Evolutionary conservation across 2,888 invertebrate species (phyloP).

Genomic region (Gandaritis pyraliata): DNA sequence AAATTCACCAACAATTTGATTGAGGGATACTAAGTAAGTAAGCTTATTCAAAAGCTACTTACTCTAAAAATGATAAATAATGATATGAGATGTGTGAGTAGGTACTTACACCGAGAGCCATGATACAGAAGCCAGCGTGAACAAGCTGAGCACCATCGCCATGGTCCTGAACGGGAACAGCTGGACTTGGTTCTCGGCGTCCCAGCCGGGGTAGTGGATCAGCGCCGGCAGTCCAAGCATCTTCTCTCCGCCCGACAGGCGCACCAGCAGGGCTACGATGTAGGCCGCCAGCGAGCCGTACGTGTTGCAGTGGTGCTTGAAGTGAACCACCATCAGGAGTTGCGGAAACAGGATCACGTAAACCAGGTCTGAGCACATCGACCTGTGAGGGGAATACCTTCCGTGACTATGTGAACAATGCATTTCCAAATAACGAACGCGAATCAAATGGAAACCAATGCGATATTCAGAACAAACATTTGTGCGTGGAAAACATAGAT

Average conservation of each 20-base stretch:
- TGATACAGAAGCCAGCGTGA: constrained; percentile 92
- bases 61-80: too few relatives aligned
- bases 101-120: constrained; percentile 88
- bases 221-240: constrained; percentile 92
- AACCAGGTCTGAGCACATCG: constrained; percentile 99
- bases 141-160: constrained; percentile 95
- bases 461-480: too few relatives aligned
- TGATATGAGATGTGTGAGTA: background rate
- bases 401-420: too few relatives aligned
- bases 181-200: constrained; percentile 91
- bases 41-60: too few relatives aligned
- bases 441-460: too few relatives aligned
- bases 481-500: too few relatives aligned
- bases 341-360: constrained; percentile 99
- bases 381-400: constrained; percentile 81
- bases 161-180: constrained; percentile 98
- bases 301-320: constrained; percentile 96
- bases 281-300: constrained; percentile 97
- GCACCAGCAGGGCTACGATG: constrained; percentile 91
- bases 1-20: too few relatives aligned
- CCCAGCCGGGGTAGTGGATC: constrained; percentile 95
- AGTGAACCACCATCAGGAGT: constrained; percentile 98
- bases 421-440: background rate
- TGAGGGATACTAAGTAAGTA: too few relatives aligned
- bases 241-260: constrained; percentile 94